Conservation (phyloP, 2,797 vertebrate species). For the Psittacula echo region DNA sequence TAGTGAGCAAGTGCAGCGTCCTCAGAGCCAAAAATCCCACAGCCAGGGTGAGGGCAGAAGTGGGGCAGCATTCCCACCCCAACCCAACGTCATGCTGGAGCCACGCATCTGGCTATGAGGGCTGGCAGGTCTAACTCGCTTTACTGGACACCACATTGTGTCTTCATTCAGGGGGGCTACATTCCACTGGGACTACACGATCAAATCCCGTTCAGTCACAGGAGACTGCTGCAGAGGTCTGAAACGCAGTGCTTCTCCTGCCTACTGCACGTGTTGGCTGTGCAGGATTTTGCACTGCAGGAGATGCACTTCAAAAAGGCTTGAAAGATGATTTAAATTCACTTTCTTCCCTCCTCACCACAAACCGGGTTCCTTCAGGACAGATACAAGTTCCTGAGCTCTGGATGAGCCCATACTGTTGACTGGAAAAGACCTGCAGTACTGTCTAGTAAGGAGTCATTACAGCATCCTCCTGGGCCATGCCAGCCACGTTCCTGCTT, state of each 20-base stretch:
- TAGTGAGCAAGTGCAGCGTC: neutral
- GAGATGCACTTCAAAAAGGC: neutral
- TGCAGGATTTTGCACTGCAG: neutral
- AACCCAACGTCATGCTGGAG: neutral
- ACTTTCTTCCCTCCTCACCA: neutral
- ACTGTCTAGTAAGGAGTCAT: neutral
- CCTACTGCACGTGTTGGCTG: neutral
- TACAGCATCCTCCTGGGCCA: neutral
- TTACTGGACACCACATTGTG: rapidly evolving
- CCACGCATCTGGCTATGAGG: rapidly evolving
- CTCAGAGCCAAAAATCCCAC: neutral
- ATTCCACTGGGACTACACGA: neutral
- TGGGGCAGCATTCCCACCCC: neutral
- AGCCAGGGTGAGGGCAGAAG: neutral
- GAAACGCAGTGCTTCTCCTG: neutral
- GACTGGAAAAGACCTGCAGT: neutral
- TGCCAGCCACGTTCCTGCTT: rapidly evolving
- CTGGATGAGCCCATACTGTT: neutral
- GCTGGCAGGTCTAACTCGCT: rapidly evolving
- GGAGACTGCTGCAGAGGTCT: neutral
- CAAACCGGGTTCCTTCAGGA: neutral
- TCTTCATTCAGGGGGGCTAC: neutral
- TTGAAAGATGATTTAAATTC: neutral
- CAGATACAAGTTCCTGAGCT: neutral
- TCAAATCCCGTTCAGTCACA: neutral